Base-by-base conservation (phyloP, 2,888 invertebrate species). In the Ectropis crepuscularia region DNA sequence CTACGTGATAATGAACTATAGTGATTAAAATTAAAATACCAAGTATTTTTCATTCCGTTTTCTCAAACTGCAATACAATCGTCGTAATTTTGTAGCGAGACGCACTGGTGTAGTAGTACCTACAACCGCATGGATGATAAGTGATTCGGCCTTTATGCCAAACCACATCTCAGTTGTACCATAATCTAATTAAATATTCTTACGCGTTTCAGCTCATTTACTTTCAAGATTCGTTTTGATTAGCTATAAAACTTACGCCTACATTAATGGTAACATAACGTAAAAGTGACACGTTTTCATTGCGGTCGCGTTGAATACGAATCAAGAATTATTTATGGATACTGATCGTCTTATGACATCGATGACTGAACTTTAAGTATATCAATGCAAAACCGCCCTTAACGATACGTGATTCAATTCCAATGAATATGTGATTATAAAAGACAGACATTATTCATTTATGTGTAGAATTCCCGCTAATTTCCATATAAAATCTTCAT, bases 321-420 rank as follows among this genome's bases (percentile, higher is more conserved):
- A 80, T 79, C 57, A 67, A 63, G 67, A 45, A 65, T 69, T 78
- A 75, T 78, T 74, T 76, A 70, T 63, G 57, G 63, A 61, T 53
- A 51, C 63, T 47, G 75, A 76, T 74, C 73, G 67, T 54, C 63
- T 74, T 76, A 77, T 75, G 76, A 73, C 76, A 72, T 61, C 64
- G 65, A 65, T 69, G 71, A 71, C 66, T 69, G 70, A 69, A 69
- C 73, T 72, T 75, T 75, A 76, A 75, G 76, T 66, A 61, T 70
- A 72, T 71, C 67, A 71, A 76, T 73, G 78, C 74, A 75, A 77
- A 78, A 68, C 59, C 67, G 69, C 65, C 68, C 63, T 60, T 63
- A 58, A 49, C 50, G 54, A 50, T 71, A 75, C 80, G 77, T 80
- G 78, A 72, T 66, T 59, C 61, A 57, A 75, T 68, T 69, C 61